Base-by-base conservation (phyloP, 2,888 invertebrate species). In the Ophion ventricosus region DNA sequence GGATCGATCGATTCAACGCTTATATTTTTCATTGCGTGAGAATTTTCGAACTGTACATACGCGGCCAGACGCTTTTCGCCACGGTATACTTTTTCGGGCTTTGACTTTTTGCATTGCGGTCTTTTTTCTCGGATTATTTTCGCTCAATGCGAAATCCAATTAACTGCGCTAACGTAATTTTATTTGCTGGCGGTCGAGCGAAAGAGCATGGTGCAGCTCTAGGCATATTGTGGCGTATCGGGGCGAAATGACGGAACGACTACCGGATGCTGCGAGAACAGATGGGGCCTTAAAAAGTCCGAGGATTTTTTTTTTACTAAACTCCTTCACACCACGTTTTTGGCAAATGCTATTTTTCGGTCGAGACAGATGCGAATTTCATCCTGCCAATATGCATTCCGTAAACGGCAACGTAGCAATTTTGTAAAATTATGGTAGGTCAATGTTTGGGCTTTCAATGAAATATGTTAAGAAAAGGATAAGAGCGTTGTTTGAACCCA, bases 171-270 rank as follows among this genome's bases (percentile, higher is more conserved):
- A 90, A 89, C 88, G 89, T 89, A 91, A 91, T 93, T 92, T 91
- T 92, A 93, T 93, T 93, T 92, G 91, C 91, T 91, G 80, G 87
- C 89, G 90, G 91, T 92, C 91, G 92, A 92, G 92, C 90, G 26
- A 49, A 14, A 64, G 29, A n/a, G 20, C n/a, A 14, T 23, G n/a
- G 23, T 20, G 8, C 57, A n/a, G 64, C 54, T 1, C 43, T 14
- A 10, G 75, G 66, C 23, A 64, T 63, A 49, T 75, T 49, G 61
- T n/a, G 73, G 11, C n/a, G 40, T 25, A 29, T 63, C 61, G 25
- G n/a, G n/a, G 26, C 26, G 14, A 35, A 14, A 57, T 29, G 54
- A 26, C 5, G 29, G 17, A 11, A 23, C 10, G 3, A 26, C 17
- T 14, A 23, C 57, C 35, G 57, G 57, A 56, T 54, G 69, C 69